A percentile compares a stretch with the other conserved stretches of the same genome.
Evolutionary conservation across 2,113 vertebrate genomes (phyloP).

Genomic region (Ammodytes marinus): DNA sequence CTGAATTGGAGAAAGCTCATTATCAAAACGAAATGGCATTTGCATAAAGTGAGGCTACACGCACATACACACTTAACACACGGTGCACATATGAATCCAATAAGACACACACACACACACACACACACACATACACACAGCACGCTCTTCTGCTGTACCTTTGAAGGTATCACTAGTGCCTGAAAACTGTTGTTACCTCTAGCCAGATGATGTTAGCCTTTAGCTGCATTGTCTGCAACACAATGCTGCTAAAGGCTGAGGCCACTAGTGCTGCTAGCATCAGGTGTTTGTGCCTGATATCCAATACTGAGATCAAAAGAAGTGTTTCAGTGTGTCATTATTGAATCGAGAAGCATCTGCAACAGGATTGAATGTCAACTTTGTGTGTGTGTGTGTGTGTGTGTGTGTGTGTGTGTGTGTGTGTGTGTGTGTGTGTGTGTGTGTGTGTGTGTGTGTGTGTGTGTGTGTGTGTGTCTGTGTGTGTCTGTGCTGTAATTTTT

Average conservation of each 20-base stretch:
- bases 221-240: conserved; percentile 64
- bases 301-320: conserved; percentile 82
- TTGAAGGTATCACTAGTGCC: conserved; percentile 42
- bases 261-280: conserved; percentile 72
- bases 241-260: conserved; percentile 50
- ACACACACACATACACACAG: not conserved
- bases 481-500: conserved; percentile 38
- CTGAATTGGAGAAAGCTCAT: conserved; percentile 43
- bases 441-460: conserved; percentile 34
- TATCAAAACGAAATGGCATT: conserved; percentile 37
- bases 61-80: conserved; percentile 1
- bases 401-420: conserved; percentile 37
- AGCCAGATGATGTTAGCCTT: conserved; percentile 79
- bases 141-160: conserved; percentile 36
- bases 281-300: conserved; percentile 78
- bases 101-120: conserved; percentile 9
- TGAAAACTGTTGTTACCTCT: conserved; percentile 72
- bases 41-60: conserved; percentile 15
- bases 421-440: no score
- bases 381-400: conserved; percentile 28
- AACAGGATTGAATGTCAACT: conserved; percentile 53
- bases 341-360: conserved; percentile 70
- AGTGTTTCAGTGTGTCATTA: conserved; percentile 65
- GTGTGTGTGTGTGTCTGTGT: conserved; percentile 37
- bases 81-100: not conserved